Conservation (phyloP, 2,113 vertebrate genomes). For the Sylvilagus bachmani region DNA sequence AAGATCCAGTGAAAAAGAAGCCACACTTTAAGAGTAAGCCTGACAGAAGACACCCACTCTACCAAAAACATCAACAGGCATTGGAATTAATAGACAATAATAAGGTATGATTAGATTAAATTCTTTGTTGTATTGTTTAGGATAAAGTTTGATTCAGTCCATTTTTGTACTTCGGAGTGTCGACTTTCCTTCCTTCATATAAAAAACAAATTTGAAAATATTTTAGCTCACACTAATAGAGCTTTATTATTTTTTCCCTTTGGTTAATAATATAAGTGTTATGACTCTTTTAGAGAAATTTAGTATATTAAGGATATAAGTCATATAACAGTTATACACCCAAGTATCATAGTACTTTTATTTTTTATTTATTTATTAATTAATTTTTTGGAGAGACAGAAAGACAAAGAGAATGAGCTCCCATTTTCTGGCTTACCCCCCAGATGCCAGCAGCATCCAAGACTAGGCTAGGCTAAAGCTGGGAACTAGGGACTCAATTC, state of each 20-base stretch:
- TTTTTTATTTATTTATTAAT: too few relatives aligned
- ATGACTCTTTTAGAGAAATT: constrained; percentile 44
- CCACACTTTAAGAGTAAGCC: constrained; percentile 94
- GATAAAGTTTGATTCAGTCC: constrained; percentile 25
- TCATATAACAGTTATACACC: background rate
- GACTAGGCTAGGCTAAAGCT: too few relatives aligned
- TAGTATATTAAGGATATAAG: constrained; percentile 38
- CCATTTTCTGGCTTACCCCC: too few relatives aligned
- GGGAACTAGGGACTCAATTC: too few relatives aligned
- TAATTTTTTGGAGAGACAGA: too few relatives aligned
- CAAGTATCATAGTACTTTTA: background rate
- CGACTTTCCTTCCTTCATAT: constrained; percentile 38
- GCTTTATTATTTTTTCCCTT: constrained; percentile 2
- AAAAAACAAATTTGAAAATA: constrained; percentile 58
- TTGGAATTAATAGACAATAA: constrained; percentile 88
- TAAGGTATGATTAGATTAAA: constrained; percentile 86
- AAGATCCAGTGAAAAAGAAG: constrained; percentile 94
- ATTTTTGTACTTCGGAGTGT: constrained; percentile 26
- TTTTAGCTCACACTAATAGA: constrained; percentile 32
- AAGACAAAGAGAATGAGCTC: too few relatives aligned
- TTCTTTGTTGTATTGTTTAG: constrained; percentile 22
- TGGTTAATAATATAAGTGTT: background rate
- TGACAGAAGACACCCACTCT: constrained; percentile 95
- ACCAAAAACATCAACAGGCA: constrained; percentile 93
- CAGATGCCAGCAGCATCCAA: too few relatives aligned